Base-by-base conservation (phyloP, 2,888 invertebrate species). In the Eutolmus rufibarbis region DNA sequence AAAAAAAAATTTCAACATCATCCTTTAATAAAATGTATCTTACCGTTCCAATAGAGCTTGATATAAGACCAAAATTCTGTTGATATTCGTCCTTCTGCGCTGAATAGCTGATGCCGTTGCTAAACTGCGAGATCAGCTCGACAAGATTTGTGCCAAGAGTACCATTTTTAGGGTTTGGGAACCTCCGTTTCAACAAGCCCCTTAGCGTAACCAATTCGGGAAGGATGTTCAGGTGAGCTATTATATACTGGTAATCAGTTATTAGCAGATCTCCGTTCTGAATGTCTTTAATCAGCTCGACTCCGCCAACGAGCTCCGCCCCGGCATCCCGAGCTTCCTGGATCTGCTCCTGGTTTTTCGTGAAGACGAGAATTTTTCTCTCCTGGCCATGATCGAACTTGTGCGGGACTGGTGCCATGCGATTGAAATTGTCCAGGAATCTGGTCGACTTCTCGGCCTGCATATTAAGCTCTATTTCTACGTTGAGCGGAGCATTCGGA, bases 401-500 rank as follows among this genome's bases (percentile, higher is more conserved):
- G 90, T 97, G 93, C 0, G 96, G 96, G 34, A 96, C 93, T 74
- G 94, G 91, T 0, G 95, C 94, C 84, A 96, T 94, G 74, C 95
- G 94, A 16, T 94, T 93, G 90, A 97, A 96, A 89, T 94, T 94
- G 1, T 96, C 96, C 28, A 97, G 89, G 89, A 94, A 95, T 88
- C 95, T 95, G 74, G 94, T 96, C 0, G 90, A 88, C 87, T 93
- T 93, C 86, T 93, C 93, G 77, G 89, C 92, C 89, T 94, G 94
- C 96, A 98, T 96, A 91, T 98, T 96, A 4, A 98, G 92, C 91
- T 98, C 97, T 87, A 98, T 93, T 56, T 94, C 93, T 3, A 96
- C 95, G 89, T 94, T 94, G 0, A 98, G 91, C 16, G 95, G 92
- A 0, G 97, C 95, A 91, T 96, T 94, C 0, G 97, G 96, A 56